Conservation (phyloP, 2,888 invertebrate species). For the Pristionchus maxplancki region DNA sequence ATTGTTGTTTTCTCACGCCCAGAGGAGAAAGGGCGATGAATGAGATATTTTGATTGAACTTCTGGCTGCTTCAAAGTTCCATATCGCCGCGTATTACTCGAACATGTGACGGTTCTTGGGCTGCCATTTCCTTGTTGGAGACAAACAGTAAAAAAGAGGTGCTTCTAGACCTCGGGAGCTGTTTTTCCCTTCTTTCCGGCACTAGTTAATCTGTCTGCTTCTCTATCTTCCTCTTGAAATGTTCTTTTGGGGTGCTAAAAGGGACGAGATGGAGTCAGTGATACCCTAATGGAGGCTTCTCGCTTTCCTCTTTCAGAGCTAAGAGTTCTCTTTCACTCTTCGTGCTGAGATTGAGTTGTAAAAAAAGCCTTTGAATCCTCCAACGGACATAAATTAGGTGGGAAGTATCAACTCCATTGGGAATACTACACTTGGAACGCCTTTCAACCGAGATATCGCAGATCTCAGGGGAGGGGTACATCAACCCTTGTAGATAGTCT, state of each 20-base stretch:
- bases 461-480: background rate
- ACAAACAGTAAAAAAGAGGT: background rate
- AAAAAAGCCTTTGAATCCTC: background rate
- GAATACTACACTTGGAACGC: conserved; percentile 19
- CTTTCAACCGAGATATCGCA: background rate
- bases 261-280: background rate
- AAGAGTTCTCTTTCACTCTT: conserved; percentile 16
- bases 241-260: conserved; percentile 31
- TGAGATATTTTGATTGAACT: background rate
- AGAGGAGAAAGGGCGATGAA: background rate
- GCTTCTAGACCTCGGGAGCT: background rate
- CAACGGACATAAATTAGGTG: conserved; percentile 33
- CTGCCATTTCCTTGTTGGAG: conserved; percentile 13
- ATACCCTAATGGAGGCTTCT: conserved; percentile 36
- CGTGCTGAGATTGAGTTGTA: conserved; percentile 21
- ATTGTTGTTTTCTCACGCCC: conserved; percentile 9
- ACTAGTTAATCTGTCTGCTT: conserved; percentile 9
- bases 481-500: background rate
- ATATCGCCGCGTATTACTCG: background rate
- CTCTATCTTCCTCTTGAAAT: background rate
- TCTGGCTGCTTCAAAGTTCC: background rate
- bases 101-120: background rate
- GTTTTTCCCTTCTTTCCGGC: background rate
- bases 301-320: background rate
- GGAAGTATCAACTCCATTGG: conserved; percentile 26